phyloP scores from a whole-genome alignment of 2,797 vertebrate genomes.

The Falco columbarius region DNA sequence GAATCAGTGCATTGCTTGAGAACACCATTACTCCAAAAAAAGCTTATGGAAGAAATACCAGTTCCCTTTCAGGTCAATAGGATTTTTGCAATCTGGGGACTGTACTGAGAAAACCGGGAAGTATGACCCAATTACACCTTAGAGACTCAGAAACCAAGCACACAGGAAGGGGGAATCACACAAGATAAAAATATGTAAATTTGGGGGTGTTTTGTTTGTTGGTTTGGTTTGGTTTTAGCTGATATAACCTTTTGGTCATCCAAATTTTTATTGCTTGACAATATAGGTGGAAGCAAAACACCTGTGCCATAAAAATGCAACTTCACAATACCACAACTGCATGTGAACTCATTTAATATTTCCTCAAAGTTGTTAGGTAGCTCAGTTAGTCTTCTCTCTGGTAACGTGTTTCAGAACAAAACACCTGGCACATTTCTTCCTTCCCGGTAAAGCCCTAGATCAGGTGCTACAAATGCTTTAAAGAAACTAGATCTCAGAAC shows the following conservation, averaged over 20 bases:
- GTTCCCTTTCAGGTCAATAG: background rate
- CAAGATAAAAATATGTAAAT: background rate
- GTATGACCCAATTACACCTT: background rate
- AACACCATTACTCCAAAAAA: background rate
- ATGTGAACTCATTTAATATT: background rate
- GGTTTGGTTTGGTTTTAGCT: background rate
- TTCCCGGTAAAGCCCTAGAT: background rate
- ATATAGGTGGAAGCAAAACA: background rate
- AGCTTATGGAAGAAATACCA: background rate
- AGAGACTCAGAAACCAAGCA: background rate
- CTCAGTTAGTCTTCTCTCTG: background rate
- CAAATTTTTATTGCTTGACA: background rate
- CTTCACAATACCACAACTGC: background rate
- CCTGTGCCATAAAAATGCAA: background rate
- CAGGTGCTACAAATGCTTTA: background rate
- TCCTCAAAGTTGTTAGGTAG: background rate
- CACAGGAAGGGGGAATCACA: rapidly evolving
- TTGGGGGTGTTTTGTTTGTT: background rate
- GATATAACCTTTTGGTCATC: background rate
- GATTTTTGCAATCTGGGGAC: background rate
- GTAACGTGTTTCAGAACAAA: background rate
- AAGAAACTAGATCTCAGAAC: background rate
- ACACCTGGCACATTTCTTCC: background rate
- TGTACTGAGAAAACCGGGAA: background rate
- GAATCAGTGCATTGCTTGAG: background rate